These are phyloP conservation scores for Chinchilla lanigera DNA, from an alignment of 2,113 vertebrate species.

Conservation along the genomic window DNA sequence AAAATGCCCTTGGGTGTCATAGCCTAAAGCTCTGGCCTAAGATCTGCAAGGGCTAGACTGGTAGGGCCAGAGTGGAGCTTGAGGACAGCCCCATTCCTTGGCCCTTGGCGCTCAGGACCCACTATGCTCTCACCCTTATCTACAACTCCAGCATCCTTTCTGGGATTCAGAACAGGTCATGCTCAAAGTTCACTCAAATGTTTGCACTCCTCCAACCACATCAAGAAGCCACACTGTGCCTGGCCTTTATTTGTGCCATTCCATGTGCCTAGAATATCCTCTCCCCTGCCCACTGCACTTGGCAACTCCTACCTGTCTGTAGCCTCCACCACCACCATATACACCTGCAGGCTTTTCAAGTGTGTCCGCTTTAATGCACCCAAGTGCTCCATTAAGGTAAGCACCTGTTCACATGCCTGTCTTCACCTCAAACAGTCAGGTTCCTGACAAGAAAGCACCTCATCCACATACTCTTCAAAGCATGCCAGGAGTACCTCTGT, in stretches of 20 bases:
- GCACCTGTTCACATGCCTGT: not conserved
- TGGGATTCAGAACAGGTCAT: not conserved
- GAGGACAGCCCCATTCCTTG: too few relatives aligned
- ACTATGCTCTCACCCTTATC: not conserved
- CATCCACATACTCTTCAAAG: too few relatives aligned
- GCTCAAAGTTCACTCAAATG: not conserved
- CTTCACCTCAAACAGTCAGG: not conserved
- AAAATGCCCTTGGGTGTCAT: not conserved
- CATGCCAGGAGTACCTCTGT: not conserved
- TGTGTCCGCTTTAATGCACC: rapidly evolving
- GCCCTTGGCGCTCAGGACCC: not conserved
- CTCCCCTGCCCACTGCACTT: rapidly evolving
- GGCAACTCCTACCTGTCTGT: too few relatives aligned
- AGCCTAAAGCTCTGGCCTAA: not conserved
- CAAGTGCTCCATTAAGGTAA: not conserved
- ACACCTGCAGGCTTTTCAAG: not conserved
- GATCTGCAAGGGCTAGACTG: not conserved
- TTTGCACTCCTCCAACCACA: rapidly evolving
- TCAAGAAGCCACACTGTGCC: not conserved
- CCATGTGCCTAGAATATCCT: not conserved
- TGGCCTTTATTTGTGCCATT: not conserved
- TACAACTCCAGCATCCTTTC: not conserved
- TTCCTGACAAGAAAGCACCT: not conserved
- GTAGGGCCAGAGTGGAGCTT: not conserved
- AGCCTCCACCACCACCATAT: not conserved